Base-by-base conservation (phyloP, 2,113 vertebrate genomes). In the Nymphicus hollandicus region DNA sequence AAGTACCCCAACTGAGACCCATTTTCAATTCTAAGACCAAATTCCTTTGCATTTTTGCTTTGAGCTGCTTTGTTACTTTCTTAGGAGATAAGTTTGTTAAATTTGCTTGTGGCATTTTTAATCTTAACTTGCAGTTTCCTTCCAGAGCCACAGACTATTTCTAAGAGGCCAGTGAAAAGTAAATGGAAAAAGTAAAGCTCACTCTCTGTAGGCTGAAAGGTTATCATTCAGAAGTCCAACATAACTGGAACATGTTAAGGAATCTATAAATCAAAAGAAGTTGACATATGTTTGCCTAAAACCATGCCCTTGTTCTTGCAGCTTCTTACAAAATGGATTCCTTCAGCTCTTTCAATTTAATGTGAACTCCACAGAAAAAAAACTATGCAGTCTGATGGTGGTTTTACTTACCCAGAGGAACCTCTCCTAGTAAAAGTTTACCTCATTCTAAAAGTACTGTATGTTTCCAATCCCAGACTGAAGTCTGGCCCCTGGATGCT, bases 1-100 rank as follows among this genome's bases (percentile, higher is more conserved):
- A 71, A 79, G 33, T 33, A 37, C 5, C 5, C 11, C 17, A 44
- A 0, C 0, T 11, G 43, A 80, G 15, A 43, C 8, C 6, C 29
- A 4, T 52, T 65, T 61, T 65, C 27, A 37, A 2, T 64, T 71
- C 19, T 28, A 16, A 47, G 9, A 77, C 12, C 8, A 55, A 55
- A 72, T 84, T 88, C n/a, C 17, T 76, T 76, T 64, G 17, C 6
- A 2, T 43, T 87, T 92, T 80, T 29, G 11, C 25, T 88, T 68
- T 64, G 33, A 80, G 56, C 14, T 71, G 19, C 7, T 72, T 82
- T 63, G 33, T 39, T 83, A 18, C 13, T 7, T 53, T 86, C 41
- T 74, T 13, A 25, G 20, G 19, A 77, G 18, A 53, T 9, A 69
- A 41, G 29, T 39, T 76, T 55, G 17, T 81, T 84, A 35, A 31